These are phyloP conservation scores for Hydrocynus forskahlii DNA, from an alignment of 2,797 vertebrate genomes.

Conservation along the genomic window DNA sequence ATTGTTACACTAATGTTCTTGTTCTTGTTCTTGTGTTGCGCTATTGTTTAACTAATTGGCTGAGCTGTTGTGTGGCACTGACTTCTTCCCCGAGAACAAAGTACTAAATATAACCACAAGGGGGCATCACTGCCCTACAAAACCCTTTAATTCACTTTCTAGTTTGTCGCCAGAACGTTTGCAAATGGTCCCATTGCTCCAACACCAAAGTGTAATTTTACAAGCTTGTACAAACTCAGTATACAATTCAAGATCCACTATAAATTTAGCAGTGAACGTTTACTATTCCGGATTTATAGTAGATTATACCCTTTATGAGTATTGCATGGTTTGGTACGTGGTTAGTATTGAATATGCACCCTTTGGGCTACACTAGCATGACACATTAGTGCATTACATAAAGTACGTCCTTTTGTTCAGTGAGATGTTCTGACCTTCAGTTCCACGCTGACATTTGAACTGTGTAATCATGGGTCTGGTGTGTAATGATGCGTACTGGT, in stretches of 20 bases:
- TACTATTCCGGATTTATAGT: background rate
- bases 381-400: background rate
- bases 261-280: background rate
- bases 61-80: too few relatives aligned
- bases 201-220: background rate
- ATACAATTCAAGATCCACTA: background rate
- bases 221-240: background rate
- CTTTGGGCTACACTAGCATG: background rate
- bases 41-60: too few relatives aligned
- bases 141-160: background rate
- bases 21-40: too few relatives aligned
- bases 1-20: too few relatives aligned
- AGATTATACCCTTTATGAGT: background rate
- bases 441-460: background rate
- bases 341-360: background rate
- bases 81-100: too few relatives aligned
- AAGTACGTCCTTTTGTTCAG: background rate
- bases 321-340: background rate
- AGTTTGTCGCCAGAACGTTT: background rate
- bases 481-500: background rate
- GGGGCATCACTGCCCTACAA: background rate
- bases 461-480: background rate
- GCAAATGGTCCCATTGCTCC: too few relatives aligned
- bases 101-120: background rate
- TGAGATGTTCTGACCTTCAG: background rate